phyloP scores from a whole-genome alignment of 2,888 invertebrate species.

The Sphecodes monilicornis region DNA sequence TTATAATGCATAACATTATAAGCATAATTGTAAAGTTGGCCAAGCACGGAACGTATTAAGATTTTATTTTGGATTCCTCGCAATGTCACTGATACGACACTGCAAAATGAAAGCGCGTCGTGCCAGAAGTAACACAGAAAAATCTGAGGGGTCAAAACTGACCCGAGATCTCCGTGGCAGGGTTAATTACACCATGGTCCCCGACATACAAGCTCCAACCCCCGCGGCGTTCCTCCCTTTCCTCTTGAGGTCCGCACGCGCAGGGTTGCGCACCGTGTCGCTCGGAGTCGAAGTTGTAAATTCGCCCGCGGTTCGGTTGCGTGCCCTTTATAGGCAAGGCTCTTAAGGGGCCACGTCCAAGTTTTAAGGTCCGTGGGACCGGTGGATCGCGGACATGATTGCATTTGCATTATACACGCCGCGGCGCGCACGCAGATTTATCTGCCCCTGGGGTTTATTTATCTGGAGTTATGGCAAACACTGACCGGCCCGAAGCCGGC shows the following conservation, averaged over 20 bases:
- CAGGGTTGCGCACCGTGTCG: conserved; percentile 62
- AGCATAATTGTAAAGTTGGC: no score
- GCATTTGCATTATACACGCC: conserved; percentile 84
- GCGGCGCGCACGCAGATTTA: conserved; percentile 80
- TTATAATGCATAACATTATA: no score
- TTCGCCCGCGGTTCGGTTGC: conserved; percentile 70
- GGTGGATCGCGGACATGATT: conserved; percentile 79
- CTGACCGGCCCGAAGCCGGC: conserved; percentile 78
- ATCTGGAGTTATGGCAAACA: conserved; percentile 83
- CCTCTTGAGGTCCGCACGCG: conserved; percentile 25
- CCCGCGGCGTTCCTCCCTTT: conserved; percentile 22
- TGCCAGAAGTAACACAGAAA: not conserved
- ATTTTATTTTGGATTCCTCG: not conserved
- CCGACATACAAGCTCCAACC: not conserved
- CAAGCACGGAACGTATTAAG: no score
- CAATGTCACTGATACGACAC: not conserved
- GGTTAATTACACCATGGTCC: conserved; percentile 4
- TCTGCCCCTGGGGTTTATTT: conserved; percentile 82
- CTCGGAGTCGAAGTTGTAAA: conserved; percentile 66
- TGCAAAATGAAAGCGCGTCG: not conserved
- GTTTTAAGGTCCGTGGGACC: conserved; percentile 75
- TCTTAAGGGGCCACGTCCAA: conserved; percentile 70
- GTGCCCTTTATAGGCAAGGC: conserved; percentile 73
- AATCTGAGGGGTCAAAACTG: not conserved
- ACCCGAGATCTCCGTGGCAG: not conserved